These are phyloP conservation scores for Camptogramma bilineatum DNA, from an alignment of 2,888 invertebrate species.

Conservation along the genomic window DNA sequence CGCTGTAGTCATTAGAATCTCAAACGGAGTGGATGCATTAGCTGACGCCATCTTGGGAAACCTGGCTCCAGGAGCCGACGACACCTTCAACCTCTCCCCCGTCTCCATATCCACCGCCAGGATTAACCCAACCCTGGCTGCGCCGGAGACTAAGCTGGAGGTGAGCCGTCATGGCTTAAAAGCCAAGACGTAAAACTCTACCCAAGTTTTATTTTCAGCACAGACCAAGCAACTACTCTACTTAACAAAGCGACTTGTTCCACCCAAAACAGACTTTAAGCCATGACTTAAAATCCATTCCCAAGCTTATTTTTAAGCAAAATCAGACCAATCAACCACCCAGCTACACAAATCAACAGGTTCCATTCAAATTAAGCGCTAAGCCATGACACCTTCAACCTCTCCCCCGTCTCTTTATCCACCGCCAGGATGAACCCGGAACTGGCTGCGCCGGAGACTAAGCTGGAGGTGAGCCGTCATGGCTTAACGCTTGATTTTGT, in stretches of 20 bases:
- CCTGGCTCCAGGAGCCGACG: constrained; percentile 68
- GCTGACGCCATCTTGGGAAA: constrained; percentile 67
- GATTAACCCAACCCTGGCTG: constrained; percentile 65
- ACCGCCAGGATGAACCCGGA: constrained; percentile 65
- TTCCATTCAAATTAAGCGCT: too few species aligned
- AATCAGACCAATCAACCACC: too few species aligned
- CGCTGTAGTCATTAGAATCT: constrained; percentile 67
- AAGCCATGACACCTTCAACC: constrained; percentile 75
- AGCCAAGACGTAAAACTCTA: too few species aligned
- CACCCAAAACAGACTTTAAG: too few species aligned
- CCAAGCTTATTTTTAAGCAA: too few species aligned
- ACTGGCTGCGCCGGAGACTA: constrained; percentile 73
- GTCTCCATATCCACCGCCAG: constrained; percentile 64
- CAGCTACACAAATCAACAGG: too few species aligned
- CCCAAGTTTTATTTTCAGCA: too few species aligned
- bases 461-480: constrained; percentile 58
- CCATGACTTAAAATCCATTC: too few species aligned
- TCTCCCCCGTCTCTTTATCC: constrained; percentile 69
- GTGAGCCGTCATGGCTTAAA: constrained; percentile 45
- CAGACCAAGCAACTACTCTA: too few species aligned
- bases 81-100: constrained; percentile 76
- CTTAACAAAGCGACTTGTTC: too few species aligned
- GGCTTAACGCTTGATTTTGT: background rate
- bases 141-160: constrained; percentile 72
- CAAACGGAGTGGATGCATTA: constrained; percentile 57